Evolutionary conservation across 2,797 vertebrate genomes (phyloP), one percentile per base, ranked within the genome.

Genomic region (Lithobates sylvaticus): DNA sequence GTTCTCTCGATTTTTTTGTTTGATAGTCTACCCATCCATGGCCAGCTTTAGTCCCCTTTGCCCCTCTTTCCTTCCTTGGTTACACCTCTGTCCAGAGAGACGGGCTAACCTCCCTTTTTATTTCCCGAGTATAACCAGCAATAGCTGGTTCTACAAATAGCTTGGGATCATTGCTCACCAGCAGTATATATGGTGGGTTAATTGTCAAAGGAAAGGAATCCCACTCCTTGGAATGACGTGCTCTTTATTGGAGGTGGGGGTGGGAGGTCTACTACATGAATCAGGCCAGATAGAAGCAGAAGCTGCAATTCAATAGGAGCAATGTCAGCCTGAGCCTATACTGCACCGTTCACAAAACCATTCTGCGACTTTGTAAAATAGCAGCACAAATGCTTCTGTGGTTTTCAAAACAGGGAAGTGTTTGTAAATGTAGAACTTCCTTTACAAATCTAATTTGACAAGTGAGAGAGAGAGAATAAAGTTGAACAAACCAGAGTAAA

Each of bases 191-290:
- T 54, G 21, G 61, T 47, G 71, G 64, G 54, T 44, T 42, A 21
- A 73, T 65, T 61, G 70, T 83, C 39, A 65, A 54, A 47, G 71
- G 39, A 83, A 75, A 68, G 81, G 81, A 84, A 84, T 54, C 64
- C 29, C 39, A 39, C 23, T 69, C 32, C 44, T 47, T 65, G 23
- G 64, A 84, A 76, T 58, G 82, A 84, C 44, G 42, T 58, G 44
- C n/a, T 23, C 34, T 81, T 61, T 72, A 75, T 34, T 64, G 54
- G 10, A n/a, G 29, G 82, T 15, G 82, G 76, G 81, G 64, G 73
- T 15, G 42, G 36, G 71, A 42, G 42, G 26, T 27, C 16, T 36
- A 29, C 23, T 36, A 61, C 42, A 73, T 73, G 23, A 73, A 73
- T 73, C 21, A 42, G n/a, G 6, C 36, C 15, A 42, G 32, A 78